Evolutionary conservation across 2,113 vertebrate species (phyloP).

Genomic region (Maccullochella peelii): DNA sequence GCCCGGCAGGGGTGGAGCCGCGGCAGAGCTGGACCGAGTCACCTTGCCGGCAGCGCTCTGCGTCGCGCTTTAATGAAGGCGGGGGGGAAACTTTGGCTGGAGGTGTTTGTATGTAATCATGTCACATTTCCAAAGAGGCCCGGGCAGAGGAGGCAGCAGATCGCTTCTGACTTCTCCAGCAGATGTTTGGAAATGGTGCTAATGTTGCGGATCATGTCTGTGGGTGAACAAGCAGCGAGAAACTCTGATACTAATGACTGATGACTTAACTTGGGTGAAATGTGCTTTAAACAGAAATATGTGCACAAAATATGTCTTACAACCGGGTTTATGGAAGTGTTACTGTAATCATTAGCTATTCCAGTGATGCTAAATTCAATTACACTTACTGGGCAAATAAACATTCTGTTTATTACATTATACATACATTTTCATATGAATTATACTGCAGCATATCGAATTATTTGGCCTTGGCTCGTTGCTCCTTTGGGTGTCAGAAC

Average conservation of each 20-base stretch:
- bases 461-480: neutral
- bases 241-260: slow-evolving; percentile 31
- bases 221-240: slow-evolving; percentile 37
- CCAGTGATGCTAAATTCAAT: neutral
- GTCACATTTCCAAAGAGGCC: slow-evolving; percentile 65
- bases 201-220: slow-evolving; percentile 67
- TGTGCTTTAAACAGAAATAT: slow-evolving; percentile 1
- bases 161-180: slow-evolving; percentile 75
- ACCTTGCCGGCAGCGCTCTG: slow-evolving; percentile 81
- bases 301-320: neutral
- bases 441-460: neutral
- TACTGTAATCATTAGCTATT: neutral
- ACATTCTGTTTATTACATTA: neutral
- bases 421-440: neutral
- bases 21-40: slow-evolving; percentile 57
- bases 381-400: neutral
- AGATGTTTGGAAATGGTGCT: slow-evolving; percentile 82
- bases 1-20: slow-evolving; percentile 35
- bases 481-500: neutral
- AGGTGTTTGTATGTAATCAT: slow-evolving; percentile 71
- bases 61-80: slow-evolving; percentile 73
- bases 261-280: slow-evolving; percentile 22
- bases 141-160: slow-evolving; percentile 58
- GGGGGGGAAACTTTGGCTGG: slow-evolving; percentile 70
- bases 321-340: neutral